Evolutionary conservation across 2,797 vertebrate species (phyloP).

Genomic region (Hirundo rustica): DNA sequence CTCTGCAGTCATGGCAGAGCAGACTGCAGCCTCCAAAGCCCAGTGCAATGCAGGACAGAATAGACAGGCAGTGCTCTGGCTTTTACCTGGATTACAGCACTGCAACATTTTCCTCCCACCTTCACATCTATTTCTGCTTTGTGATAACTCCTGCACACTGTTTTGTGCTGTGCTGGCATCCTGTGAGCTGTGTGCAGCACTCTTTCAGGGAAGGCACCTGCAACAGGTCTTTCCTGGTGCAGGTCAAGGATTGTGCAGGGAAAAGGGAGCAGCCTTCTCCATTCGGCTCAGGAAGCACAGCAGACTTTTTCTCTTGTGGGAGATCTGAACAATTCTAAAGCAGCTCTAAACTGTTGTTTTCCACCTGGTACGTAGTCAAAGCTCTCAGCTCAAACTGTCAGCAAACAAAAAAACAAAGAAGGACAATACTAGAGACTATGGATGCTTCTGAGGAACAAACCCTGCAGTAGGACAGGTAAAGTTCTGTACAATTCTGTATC

Average conservation of each 20-base stretch:
- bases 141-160: accelerated
- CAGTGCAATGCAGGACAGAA: background rate
- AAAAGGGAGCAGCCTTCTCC: background rate
- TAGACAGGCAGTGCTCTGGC: background rate
- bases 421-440: background rate
- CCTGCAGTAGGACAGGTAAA: background rate
- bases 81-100: background rate
- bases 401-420: background rate
- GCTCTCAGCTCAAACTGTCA: background rate
- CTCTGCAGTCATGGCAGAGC: background rate
- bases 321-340: background rate
- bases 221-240: background rate
- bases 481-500: background rate
- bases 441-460: background rate
- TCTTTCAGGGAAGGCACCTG: background rate
- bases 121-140: background rate
- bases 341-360: background rate
- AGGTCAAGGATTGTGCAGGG: background rate
- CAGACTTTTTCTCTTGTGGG: background rate
- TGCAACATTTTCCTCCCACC: background rate
- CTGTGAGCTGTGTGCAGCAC: accelerated
- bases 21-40: background rate
- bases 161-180: background rate
- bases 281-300: background rate
- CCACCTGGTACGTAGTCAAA: background rate